Base-by-base conservation (phyloP, 1,140 invertebrate species). In the Lordiphosa collinella region DNA sequence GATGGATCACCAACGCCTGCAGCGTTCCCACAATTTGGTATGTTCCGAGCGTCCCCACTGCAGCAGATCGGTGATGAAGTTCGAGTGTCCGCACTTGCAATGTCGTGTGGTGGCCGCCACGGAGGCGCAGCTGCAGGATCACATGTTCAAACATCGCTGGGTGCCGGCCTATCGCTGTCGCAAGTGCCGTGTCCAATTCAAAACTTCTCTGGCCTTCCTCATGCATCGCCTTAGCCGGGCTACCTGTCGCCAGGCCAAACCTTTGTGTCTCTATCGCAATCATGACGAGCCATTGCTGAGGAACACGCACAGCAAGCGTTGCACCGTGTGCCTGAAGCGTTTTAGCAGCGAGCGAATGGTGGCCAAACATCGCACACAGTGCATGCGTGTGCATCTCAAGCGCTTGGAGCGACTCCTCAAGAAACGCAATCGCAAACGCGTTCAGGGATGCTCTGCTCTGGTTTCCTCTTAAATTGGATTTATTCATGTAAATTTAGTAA, bases 81-180 rank as follows among this genome's bases (percentile, higher is more conserved):
- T 64, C 5, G 59, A 82, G 13, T 87, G 85, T 16, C 85, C 85
- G 2, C 62, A 71, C 44, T 38, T 54, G 8, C 37, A 55, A 2
- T 87, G 85, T 35, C 51, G 29, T 7, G 4, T 60, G 1, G 46
- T 57, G 31, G 4, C 50, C 4, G 41, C 36, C 4, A 69, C 82
- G 7, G 46, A 47, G 10, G 11, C 4, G 7, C 43, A 74, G 13
- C 44, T 87, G 5, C 34, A 34, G 1, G 16, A 14, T 1, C 85
- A 87, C 16, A 44, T 44, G 11, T 29, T 84, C 0, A 13, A 9
- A 0, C 40, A 40, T 0, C 85, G 85, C 25, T 12, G 13, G 0
- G 41, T 7, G 10, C 14, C 10, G 3, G 36, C 29, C 6, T 70
- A 80, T 35, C 11, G 41, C 7, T 87, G 85, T 14, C 25, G 78